phyloP scores from a whole-genome alignment of 2,113 vertebrate genomes.

The Peucedramus taeniatus region DNA sequence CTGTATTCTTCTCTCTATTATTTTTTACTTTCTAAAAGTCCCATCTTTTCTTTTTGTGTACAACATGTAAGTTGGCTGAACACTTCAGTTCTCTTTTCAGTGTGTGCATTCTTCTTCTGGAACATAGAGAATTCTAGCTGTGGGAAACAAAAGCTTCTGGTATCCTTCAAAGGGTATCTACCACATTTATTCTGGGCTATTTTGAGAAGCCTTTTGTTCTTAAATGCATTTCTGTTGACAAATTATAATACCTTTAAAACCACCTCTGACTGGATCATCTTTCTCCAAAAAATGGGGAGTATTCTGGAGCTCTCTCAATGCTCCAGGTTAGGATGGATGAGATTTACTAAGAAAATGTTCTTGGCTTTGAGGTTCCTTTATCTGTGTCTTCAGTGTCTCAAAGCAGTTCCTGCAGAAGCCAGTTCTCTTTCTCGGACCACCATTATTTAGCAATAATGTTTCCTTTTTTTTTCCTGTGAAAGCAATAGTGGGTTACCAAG shows the following conservation, averaged over 20 bases:
- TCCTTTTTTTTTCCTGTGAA: not conserved
- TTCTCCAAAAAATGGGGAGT: not conserved
- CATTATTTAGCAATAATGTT: not conserved
- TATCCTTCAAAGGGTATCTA: not conserved
- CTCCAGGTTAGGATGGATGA: not conserved
- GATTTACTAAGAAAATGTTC: not conserved
- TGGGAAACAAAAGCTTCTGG: not conserved
- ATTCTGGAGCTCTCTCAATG: not conserved
- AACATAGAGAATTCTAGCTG: not conserved
- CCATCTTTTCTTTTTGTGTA: not conserved
- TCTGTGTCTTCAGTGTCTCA: not conserved
- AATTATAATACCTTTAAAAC: not conserved
- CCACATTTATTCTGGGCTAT: not conserved
- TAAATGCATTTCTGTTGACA: not conserved
- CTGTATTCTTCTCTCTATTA: not conserved
- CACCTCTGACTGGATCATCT: not conserved
- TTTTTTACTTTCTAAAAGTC: not conserved
- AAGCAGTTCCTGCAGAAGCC: not conserved
- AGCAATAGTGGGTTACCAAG: not conserved
- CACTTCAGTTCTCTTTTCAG: not conserved
- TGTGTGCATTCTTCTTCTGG: fast-evolving
- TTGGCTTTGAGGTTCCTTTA: not conserved
- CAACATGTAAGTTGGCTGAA: not conserved
- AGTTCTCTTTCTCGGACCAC: not conserved
- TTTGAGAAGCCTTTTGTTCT: not conserved